Evolutionary conservation across 2,113 vertebrate genomes (phyloP), one percentile per base, ranked within the genome.

Genomic region (Hypanus sabinus): DNA sequence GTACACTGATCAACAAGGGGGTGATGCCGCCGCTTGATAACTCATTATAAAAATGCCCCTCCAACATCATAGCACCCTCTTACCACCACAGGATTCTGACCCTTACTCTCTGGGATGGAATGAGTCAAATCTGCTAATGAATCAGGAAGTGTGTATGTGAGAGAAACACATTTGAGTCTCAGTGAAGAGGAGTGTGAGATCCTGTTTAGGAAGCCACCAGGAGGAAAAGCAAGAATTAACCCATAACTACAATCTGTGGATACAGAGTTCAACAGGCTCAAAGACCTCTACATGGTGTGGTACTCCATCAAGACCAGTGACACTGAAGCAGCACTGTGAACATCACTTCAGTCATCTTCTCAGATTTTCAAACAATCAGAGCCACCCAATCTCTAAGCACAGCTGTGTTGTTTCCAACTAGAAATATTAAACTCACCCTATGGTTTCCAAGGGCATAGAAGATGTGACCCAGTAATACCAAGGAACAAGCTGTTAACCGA

Each of bases 391-490:
- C 16, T n/a, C 5, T 14, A 87, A 57, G 24, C 57, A 24, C 30
- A 33, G 57, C 36, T 27, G 38, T 70, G 36, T 18, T 8, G 12
- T 68, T 75, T 55, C 36, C 71, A 0, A 1, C 18, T 33, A 80
- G 30, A 5, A 94, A 36, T 8, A 60, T 20, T 76, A 20, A 18
- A 85, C 98, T 97, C 95, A 99, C 99, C 97, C 99, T 97, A 96
- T 99, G 99, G 95, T 99, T 99, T 93, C 98, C 98, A 94, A 99
- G 94, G 18, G 99, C 98, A 0, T 99, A 99, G 96, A 99, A 99
- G 95, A 99, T 99, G 94, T 99, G 99, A 46, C 99, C 99, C 94
- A 99, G 97, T 60, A 99, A 97, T 76, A 99, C 99, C 0, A 99
- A 97, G 2, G 99, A 99, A 94, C 99, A 99, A 0, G 99, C 99